A percentile compares a stretch with the other conserved stretches of the same genome.
Evolutionary conservation across 1,140 invertebrate species (phyloP).

Genomic region (Drosophila aff.): DNA sequence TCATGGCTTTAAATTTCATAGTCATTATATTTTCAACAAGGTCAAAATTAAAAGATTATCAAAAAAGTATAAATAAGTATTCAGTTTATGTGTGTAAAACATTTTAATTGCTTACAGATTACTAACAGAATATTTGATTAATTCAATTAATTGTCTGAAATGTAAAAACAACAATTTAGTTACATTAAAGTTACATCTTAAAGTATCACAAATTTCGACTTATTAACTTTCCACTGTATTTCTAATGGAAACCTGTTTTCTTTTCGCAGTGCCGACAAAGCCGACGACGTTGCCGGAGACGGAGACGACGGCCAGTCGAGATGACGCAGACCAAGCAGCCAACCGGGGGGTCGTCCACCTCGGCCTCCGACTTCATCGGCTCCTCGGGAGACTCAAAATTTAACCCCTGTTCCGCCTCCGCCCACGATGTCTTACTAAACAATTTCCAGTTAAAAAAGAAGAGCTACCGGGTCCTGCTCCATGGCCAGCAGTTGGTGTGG

Average conservation of each 20-base stretch:
- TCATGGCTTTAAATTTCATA: conserved; percentile 10
- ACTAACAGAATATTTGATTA: neutral
- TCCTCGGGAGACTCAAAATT: conserved; percentile 17
- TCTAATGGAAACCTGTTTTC: conserved; percentile 73
- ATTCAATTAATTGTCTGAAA: too few relatives aligned
- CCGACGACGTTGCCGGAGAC: conserved; percentile 57
- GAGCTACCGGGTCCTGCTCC: conserved; percentile 88
- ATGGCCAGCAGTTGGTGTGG: conserved; percentile 88
- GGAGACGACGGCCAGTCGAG: conserved; percentile 52
- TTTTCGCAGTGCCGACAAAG: conserved; percentile 54
- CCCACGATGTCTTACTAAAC: conserved; percentile 86
- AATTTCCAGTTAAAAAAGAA: conserved; percentile 88
- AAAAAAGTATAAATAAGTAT: neutral
- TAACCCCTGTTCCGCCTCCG: conserved; percentile 16
- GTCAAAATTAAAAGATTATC: neutral
- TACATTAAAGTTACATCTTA: neutral
- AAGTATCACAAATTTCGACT: neutral
- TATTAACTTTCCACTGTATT: conserved; percentile 23
- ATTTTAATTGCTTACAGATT: neutral
- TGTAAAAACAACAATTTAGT: too few relatives aligned
- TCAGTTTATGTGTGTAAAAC: too few relatives aligned
- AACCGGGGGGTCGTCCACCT: conserved; percentile 43
- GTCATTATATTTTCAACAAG: neutral
- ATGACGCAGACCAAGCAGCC: conserved; percentile 59
- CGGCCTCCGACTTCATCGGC: conserved; percentile 10